Evolutionary conservation across 2,888 invertebrate genomes (phyloP).

Genomic region (Dascillus cervinus): DNA sequence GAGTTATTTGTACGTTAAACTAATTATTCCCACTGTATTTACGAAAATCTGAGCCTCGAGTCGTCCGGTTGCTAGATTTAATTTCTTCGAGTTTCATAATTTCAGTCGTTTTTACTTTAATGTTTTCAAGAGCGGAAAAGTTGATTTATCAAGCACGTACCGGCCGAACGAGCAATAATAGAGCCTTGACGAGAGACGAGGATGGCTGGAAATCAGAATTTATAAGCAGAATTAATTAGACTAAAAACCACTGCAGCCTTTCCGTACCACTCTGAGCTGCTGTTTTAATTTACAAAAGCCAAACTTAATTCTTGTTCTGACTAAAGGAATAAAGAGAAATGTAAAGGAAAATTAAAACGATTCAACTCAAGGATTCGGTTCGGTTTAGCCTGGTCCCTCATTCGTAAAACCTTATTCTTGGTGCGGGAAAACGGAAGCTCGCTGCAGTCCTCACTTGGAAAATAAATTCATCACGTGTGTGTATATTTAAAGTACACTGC

Average conservation of each 20-base stretch:
- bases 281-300: conserved; percentile 50
- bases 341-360: conserved; percentile 49
- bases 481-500: too few relatives aligned
- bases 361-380: conserved; percentile 44
- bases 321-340: conserved; percentile 48
- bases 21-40: conserved; percentile 42
- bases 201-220: conserved; percentile 43
- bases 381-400: conserved; percentile 36
- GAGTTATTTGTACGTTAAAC: conserved; percentile 41
- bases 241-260: conserved; percentile 46
- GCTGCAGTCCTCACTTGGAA: conserved; percentile 19
- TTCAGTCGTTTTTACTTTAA: conserved; percentile 43
- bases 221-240: conserved; percentile 50
- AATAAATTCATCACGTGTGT: too few relatives aligned
- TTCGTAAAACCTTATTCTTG: conserved; percentile 34
- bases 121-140: conserved; percentile 41
- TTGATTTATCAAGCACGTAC: conserved; percentile 44
- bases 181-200: conserved; percentile 21
- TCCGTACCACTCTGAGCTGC: conserved; percentile 28
- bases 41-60: conserved; percentile 32
- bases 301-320: conserved; percentile 49
- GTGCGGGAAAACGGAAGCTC: conserved; percentile 23
- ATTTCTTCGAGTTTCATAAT: conserved; percentile 44
- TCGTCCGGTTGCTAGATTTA: conserved; percentile 36
- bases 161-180: conserved; percentile 42